Evolutionary conservation across 92 coral and sea anemone genomes (phyloP).

Genomic region (Parazoanthus swiftii): DNA sequence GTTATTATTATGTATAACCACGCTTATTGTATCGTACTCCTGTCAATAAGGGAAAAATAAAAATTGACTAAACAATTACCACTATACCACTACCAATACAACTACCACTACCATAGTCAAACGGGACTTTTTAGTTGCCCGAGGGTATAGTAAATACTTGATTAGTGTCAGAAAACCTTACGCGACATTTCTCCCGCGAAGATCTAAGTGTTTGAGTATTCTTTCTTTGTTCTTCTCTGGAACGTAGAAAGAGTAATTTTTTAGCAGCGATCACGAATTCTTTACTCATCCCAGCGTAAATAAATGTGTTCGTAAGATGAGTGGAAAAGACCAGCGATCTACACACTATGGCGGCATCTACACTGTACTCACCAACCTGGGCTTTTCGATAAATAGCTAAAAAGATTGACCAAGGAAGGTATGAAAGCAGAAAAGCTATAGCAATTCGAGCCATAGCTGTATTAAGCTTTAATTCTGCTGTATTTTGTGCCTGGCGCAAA

Average conservation of each 20-base stretch:
- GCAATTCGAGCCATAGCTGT: slow-evolving; percentile 48
- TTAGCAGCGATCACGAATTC: not conserved
- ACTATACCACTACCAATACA: not conserved
- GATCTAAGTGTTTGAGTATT: too few relatives aligned
- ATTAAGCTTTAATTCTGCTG: slow-evolving; percentile 31
- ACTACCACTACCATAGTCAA: not conserved
- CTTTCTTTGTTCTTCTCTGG: not conserved
- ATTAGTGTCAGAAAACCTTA: not conserved
- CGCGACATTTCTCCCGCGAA: not conserved
- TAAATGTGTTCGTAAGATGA: not conserved
- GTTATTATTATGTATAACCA: too few relatives aligned
- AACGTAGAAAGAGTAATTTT: too few relatives aligned
- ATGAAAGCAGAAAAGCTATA: slow-evolving; percentile 36
- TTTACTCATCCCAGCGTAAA: not conserved
- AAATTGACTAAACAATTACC: too few relatives aligned
- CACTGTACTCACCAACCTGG: not conserved
- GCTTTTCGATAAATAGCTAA: too few relatives aligned
- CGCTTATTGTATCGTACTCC: too few relatives aligned
- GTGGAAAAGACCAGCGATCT: not conserved
- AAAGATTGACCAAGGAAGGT: slow-evolving; percentile 43
- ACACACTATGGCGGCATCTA: not conserved
- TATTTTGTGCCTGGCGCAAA: not conserved
- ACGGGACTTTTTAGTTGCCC: not conserved
- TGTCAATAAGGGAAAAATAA: too few relatives aligned
- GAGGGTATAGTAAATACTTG: not conserved